These are phyloP conservation scores for Malacoctenus gilli DNA, from an alignment of 2,797 vertebrate genomes.

Conservation along the genomic window DNA sequence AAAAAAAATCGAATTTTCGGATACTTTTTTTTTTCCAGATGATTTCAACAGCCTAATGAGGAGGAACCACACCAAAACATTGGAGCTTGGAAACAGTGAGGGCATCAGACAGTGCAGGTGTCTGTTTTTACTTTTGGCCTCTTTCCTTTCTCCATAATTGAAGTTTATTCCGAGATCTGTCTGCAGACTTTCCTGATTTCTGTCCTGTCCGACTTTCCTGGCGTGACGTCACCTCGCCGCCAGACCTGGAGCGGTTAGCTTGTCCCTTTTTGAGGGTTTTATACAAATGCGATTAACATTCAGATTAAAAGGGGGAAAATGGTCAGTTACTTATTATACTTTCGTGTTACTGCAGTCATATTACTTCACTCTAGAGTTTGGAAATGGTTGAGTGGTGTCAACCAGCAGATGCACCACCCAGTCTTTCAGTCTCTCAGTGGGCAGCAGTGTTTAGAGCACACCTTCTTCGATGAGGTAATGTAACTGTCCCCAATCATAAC, in stretches of 20 bases:
- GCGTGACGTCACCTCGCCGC: constrained; percentile 24
- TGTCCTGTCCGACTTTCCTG: constrained; percentile 24
- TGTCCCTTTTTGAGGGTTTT: too few species aligned
- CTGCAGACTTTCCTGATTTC: constrained; percentile 14
- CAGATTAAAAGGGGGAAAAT: constrained; percentile 11
- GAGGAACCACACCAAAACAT: not conserved
- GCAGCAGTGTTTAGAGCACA: constrained; percentile 63
- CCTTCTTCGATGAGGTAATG: constrained; percentile 66
- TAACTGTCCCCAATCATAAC: constrained; percentile 68
- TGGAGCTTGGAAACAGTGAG: not conserved
- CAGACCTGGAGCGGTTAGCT: too few species aligned
- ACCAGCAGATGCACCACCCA: constrained; percentile 31
- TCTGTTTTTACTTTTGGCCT: constrained; percentile 1
- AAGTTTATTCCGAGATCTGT: constrained; percentile 30
- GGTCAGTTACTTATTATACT: constrained; percentile 11
- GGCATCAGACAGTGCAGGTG: not conserved
- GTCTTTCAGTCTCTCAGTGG: constrained; percentile 48
- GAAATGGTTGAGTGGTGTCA: constrained; percentile 17
- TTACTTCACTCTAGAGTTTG: constrained; percentile 22
- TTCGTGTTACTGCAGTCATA: constrained; percentile 11
- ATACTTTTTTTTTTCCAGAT: too few species aligned
- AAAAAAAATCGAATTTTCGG: too few species aligned
- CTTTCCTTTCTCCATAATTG: not conserved
- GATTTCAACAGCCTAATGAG: too few species aligned
- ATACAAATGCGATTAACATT: too few species aligned